Percentiles rank a stretch among this genome's conserved stretches.
Conservation (phyloP, 1,140 invertebrate species). For the Bilobella aurantiaca region DNA sequence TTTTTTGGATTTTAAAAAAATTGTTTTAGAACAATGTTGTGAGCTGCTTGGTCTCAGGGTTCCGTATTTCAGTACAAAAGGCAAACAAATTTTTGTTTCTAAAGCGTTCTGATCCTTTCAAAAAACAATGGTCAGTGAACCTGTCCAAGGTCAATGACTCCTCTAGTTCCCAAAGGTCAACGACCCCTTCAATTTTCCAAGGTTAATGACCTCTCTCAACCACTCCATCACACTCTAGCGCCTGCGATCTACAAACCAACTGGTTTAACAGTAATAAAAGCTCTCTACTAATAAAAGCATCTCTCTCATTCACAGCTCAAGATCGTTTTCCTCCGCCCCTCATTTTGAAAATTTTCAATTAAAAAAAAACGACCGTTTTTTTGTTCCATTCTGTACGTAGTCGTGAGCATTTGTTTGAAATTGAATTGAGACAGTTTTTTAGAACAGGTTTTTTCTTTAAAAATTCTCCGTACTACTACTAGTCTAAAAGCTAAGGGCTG, state of each 20-base stretch:
- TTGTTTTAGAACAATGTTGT: neutral
- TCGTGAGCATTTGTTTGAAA: no score
- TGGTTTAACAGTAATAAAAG: slow-evolving; percentile 31
- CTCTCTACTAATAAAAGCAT: slow-evolving; percentile 27
- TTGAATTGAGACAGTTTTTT: no score
- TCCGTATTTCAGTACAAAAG: neutral
- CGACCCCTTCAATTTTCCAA: no score
- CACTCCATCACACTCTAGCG: neutral
- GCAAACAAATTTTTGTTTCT: neutral
- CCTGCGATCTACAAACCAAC: slow-evolving; percentile 3
- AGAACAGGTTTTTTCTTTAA: no score
- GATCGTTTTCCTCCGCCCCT: neutral
- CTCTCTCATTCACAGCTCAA: neutral
- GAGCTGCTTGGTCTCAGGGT: neutral
- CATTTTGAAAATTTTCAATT: neutral
- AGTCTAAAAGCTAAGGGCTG: neutral
- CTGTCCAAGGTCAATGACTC: no score
- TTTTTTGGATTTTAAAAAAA: no score
- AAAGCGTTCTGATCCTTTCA: no score
- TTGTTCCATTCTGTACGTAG: neutral
- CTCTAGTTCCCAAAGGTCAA: no score
- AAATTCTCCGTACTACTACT: no score
- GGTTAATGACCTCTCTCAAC: no score
- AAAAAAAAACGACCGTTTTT: slow-evolving; percentile 1
- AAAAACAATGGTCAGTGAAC: no score